Evolutionary conservation across 1,140 invertebrate species (phyloP).

Genomic region (Colletes gigas): DNA sequence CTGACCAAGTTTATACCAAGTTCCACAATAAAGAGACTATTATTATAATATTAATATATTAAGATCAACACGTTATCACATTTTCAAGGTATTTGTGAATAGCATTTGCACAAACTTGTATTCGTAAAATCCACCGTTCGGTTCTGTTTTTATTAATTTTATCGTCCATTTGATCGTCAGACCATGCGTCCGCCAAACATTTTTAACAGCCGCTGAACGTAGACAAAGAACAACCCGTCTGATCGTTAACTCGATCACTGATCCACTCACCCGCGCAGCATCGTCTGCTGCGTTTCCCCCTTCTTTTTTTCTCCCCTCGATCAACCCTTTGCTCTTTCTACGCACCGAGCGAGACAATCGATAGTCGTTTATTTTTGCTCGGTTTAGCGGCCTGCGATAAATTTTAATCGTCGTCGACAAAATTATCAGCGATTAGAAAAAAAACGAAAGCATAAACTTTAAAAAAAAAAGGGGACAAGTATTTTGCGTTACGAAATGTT

Average conservation of each 20-base stretch:
- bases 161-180: not conserved
- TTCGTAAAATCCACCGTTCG: not conserved
- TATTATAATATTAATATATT: no score
- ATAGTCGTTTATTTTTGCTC: slow-evolving; percentile 11
- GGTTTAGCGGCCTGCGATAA: not conserved
- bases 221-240: slow-evolving; percentile 36
- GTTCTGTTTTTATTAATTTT: not conserved
- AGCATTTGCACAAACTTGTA: not conserved
- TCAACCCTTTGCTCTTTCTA: slow-evolving; percentile 36
- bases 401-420: slow-evolving; percentile 1
- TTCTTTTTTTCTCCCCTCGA: slow-evolving; percentile 27
- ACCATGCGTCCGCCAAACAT: slow-evolving; percentile 26
- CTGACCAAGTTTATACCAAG: no score
- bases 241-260: slow-evolving; percentile 37
- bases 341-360: not conserved
- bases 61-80: no score
- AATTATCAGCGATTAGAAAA: not conserved
- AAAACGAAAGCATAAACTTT: no score
- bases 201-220: slow-evolving; percentile 37
- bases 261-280: slow-evolving; percentile 34
- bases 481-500: not conserved
- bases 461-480: not conserved
- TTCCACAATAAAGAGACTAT: no score
- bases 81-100: no score
- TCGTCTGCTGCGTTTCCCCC: slow-evolving; percentile 26